Evolutionary conservation across 37 sponge, comb jelly and placozoan species (phyloP).

Genomic region (Dysidea cf. avara): DNA sequence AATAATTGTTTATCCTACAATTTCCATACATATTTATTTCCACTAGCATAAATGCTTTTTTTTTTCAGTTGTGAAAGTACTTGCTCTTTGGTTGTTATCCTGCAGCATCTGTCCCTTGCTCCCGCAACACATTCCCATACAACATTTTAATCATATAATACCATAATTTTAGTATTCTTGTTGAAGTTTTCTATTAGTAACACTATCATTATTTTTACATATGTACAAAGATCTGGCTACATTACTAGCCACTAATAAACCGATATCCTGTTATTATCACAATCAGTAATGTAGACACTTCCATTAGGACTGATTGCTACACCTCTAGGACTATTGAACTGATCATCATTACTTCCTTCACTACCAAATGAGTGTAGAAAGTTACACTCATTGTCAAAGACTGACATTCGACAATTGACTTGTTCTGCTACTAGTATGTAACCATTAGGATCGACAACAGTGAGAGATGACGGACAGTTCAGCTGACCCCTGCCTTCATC

Average conservation of each 20-base stretch:
- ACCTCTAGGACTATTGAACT: constrained; percentile 1
- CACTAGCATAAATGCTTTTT: too few species aligned
- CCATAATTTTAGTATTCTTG: neutral
- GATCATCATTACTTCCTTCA: neutral
- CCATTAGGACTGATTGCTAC: too few species aligned
- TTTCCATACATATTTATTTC: too few species aligned
- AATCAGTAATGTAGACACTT: too few species aligned
- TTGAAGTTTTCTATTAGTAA: neutral
- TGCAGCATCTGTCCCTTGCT: too few species aligned
- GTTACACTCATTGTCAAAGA: neutral
- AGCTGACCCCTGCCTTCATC: too few species aligned
- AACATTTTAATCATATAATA: neutral
- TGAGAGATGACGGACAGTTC: too few species aligned
- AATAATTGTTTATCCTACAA: too few species aligned
- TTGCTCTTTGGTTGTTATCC: too few species aligned
- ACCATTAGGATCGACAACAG: neutral
- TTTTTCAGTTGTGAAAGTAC: too few species aligned
- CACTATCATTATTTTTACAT: neutral
- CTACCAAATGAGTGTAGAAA: neutral
- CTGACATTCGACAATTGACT: neutral
- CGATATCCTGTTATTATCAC: neutral
- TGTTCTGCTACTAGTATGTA: neutral
- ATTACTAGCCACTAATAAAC: neutral
- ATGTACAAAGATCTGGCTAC: neutral
- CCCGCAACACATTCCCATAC: too few species aligned